Base-by-base conservation (phyloP, 2,113 vertebrate species). In the Zosterops pallidus region DNA sequence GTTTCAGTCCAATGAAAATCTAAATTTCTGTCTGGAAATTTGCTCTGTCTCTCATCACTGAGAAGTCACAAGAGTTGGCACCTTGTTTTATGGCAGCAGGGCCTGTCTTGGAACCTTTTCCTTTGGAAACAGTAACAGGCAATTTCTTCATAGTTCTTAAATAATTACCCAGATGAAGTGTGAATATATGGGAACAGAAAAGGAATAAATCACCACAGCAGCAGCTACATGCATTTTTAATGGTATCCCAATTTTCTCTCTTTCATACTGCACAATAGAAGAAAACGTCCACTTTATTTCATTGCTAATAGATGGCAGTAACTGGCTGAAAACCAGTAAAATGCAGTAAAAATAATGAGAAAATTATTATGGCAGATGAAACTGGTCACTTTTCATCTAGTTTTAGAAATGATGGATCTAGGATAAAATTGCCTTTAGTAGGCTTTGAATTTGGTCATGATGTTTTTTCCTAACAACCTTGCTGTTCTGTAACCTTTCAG, bases 261-360 rank as follows among this genome's bases (percentile, higher is more conserved):
- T 82, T 82, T 56, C 20, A 37, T 11, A 26, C 24, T 44, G 26
- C 44, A 28, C 50, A 77, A 52, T 10, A 47, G 68, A 93, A 90
- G 75, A 92, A 97, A 94, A 81, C 59, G 31, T 37, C 39, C 70
- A 31, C n/a, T 94, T 93, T 88, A 59, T 88, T 90, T 91, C 33
- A 71, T 39, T 88, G 33, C 41, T 88, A 70, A 77, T 69, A 59
- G 47, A 52, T 91, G 44, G 42, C 63, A 52, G 12, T 31, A 71
- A 39, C 39, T 39, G 59, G 53, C 41, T 82, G 33, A 77, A 88
- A 86, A 41, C 4, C 35, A 88, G 82, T 91, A 79, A 85, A 86
- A 80, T 60, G 90, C 33, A 88, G 82, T 92, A 80, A 85, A 84
- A 80, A 56, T 91, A 87, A 70, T 55, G n/a, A 89, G 59, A 63